phyloP scores from a whole-genome alignment of 2,888 invertebrate species.

The Drosophila nr. perissopoda region DNA sequence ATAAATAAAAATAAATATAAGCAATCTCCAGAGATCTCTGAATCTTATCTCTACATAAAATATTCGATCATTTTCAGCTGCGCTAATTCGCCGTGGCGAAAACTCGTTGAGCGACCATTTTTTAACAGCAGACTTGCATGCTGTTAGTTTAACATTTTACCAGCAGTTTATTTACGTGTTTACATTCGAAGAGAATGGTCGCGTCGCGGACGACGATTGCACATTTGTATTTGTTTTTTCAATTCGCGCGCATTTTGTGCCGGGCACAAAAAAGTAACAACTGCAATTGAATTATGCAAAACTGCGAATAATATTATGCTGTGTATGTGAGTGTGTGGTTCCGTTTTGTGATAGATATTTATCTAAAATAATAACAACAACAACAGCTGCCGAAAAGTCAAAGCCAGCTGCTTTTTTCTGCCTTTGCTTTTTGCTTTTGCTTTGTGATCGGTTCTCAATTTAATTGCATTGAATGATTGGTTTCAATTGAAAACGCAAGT shows the following conservation, averaged over 20 bases:
- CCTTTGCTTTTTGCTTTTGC: slow-evolving; percentile 6
- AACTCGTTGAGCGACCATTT: neutral
- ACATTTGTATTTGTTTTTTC: slow-evolving; percentile 22
- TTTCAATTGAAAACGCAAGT: slow-evolving; percentile 72
- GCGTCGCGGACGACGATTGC: slow-evolving; percentile 10
- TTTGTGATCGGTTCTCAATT: slow-evolving; percentile 49
- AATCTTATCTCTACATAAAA: neutral
- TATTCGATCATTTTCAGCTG: neutral
- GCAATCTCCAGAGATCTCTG: neutral
- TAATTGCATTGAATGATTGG: slow-evolving; percentile 57
- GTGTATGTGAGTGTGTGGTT: neutral
- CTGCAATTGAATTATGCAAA: slow-evolving; percentile 44
- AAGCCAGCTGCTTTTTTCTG: slow-evolving; percentile 12
- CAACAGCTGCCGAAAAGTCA: slow-evolving; percentile 15
- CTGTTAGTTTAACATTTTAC: slow-evolving; percentile 22
- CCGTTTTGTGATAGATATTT: slow-evolving; percentile 1
- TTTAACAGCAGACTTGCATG: slow-evolving; percentile 22
- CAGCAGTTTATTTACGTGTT: slow-evolving; percentile 23
- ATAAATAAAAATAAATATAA: neutral
- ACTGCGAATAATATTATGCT: neutral
- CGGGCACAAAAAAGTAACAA: slow-evolving; percentile 51
- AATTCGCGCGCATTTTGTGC: slow-evolving; percentile 72
- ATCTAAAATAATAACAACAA: slow-evolving; percentile 2
- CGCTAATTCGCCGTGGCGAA: slow-evolving; percentile 25
- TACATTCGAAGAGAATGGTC: slow-evolving; percentile 1